Percentiles rank a stretch among this genome's conserved stretches.
Evolutionary conservation across 1,140 invertebrate species (phyloP).

Genomic region (Palaemon carinicauda): DNA sequence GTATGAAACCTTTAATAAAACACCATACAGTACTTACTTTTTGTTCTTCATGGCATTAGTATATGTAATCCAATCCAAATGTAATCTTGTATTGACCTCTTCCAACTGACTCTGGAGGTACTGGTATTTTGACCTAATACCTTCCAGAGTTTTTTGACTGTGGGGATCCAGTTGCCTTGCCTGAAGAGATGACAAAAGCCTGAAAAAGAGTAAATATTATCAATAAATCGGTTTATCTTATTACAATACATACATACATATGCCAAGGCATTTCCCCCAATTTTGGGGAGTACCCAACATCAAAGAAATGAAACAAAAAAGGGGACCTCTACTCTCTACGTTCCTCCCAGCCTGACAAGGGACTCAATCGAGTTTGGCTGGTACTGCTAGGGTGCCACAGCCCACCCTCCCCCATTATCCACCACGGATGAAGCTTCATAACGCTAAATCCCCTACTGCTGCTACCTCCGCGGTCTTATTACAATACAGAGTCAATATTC

Average conservation of each 20-base stretch:
- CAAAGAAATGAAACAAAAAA: too few relatives aligned
- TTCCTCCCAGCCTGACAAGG: too few relatives aligned
- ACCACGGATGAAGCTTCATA: too few relatives aligned
- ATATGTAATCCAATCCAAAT: conserved; percentile 40
- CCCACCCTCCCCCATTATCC: too few relatives aligned
- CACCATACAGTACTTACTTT: conserved; percentile 10
- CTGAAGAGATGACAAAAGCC: not conserved
- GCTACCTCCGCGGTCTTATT: too few relatives aligned
- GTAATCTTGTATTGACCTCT: conserved; percentile 32
- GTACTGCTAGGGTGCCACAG: too few relatives aligned
- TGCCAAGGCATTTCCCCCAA: too few relatives aligned
- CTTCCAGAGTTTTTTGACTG: conserved; percentile 29
- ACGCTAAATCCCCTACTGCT: too few relatives aligned
- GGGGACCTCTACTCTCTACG: too few relatives aligned
- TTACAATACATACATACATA: not conserved
- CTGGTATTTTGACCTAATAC: conserved; percentile 37
- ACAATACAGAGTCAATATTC: too few relatives aligned
- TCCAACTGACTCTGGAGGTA: conserved; percentile 37
- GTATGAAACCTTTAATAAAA: not conserved
- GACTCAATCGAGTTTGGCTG: too few relatives aligned
- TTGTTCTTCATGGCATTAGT: conserved; percentile 37
- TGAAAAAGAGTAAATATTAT: not conserved
- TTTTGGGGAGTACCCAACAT: too few relatives aligned
- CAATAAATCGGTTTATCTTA: not conserved
- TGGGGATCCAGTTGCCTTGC: conserved; percentile 29